These are phyloP conservation scores for Manis pentadactyla DNA, from an alignment of 2,797 vertebrate genomes.

Conservation along the genomic window DNA sequence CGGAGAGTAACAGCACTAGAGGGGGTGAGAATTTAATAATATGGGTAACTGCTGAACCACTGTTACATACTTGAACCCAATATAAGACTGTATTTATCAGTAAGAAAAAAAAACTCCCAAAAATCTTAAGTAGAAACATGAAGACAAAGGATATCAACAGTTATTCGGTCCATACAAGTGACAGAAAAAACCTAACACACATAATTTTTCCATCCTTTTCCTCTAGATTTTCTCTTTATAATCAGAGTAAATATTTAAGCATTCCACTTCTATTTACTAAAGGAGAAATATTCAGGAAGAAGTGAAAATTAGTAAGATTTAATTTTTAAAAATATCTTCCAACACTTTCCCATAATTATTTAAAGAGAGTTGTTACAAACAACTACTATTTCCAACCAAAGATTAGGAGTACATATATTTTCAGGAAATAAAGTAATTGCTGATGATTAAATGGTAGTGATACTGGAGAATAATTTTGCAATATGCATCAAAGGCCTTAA, in stretches of 20 bases:
- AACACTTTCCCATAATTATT: neutral
- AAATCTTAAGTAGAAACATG: too few species aligned
- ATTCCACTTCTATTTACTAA: neutral
- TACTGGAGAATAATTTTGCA: neutral
- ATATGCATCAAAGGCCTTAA: neutral
- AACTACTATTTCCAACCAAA: neutral
- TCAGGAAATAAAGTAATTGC: neutral
- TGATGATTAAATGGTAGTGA: neutral
- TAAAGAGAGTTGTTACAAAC: neutral
- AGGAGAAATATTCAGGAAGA: neutral
- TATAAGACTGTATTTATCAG: too few species aligned
- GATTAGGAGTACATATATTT: neutral
- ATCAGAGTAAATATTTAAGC: neutral
- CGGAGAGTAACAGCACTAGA: too few species aligned
- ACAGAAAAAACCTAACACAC: neutral
- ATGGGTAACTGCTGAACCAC: too few species aligned
- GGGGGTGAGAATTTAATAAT: too few species aligned
- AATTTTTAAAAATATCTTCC: neutral
- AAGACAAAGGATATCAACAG: neutral
- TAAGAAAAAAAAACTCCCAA: too few species aligned
- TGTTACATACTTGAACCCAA: too few species aligned
- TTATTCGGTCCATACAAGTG: neutral
- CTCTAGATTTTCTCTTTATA: neutral
- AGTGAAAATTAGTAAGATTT: slow-evolving; percentile 2
- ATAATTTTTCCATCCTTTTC: neutral